Evolutionary conservation across 2,797 vertebrate genomes (phyloP).

Genomic region (Poecile montanus): DNA sequence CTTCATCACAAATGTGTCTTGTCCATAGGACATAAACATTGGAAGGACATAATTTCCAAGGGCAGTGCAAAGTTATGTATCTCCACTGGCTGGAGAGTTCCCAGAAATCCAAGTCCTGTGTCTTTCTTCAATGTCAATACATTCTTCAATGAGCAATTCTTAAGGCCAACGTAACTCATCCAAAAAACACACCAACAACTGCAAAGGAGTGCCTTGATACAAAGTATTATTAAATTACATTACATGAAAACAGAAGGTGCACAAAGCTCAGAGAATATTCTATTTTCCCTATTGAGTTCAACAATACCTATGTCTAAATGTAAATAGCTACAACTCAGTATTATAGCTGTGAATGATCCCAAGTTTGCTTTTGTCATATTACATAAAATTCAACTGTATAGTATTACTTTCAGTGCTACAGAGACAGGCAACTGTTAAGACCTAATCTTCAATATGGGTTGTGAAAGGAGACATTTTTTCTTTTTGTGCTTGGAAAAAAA

Average conservation of each 20-base stretch:
- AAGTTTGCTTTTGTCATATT: not conserved
- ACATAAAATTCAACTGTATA: not conserved
- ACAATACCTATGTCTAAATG: not conserved
- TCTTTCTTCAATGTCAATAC: not conserved
- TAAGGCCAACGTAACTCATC: not conserved
- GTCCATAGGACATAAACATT: not conserved
- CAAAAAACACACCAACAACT: not conserved
- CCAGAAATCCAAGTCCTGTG: not conserved
- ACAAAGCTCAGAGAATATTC: not conserved
- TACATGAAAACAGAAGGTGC: not conserved
- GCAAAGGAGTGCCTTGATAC: not conserved
- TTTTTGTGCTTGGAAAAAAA: not conserved
- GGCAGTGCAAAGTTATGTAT: not conserved
- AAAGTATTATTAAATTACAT: not conserved
- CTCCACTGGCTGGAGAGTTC: not conserved
- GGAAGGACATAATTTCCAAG: not conserved
- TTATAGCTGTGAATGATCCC: not conserved
- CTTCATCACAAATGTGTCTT: not conserved
- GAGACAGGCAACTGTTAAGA: not conserved
- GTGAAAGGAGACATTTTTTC: not conserved
- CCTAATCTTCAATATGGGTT: not conserved
- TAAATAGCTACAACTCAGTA: not conserved
- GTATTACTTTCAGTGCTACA: not conserved
- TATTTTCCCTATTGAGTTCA: not conserved
- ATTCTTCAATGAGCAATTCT: not conserved